Evolutionary conservation across 2,113 vertebrate genomes (phyloP).

Genomic region (Atractosteus spatula): DNA sequence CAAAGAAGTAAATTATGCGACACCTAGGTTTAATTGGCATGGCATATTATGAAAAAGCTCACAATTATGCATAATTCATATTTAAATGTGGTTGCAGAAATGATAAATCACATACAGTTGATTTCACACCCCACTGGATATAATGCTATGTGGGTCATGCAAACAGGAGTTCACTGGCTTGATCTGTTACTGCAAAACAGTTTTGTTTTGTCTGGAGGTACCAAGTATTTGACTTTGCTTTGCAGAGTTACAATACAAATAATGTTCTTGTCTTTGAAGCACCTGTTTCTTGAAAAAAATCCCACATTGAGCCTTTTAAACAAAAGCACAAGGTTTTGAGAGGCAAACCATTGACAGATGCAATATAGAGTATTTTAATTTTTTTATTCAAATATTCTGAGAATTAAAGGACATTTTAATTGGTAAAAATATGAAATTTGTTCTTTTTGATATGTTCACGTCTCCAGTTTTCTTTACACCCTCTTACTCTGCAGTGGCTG

Average conservation of each 20-base stretch:
- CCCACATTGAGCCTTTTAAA: no score
- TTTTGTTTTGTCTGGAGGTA: conserved; percentile 39
- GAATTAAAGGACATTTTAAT: no score
- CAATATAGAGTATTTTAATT: no score
- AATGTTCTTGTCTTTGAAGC: neutral
- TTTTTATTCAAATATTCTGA: no score
- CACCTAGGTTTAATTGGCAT: conserved; percentile 55
- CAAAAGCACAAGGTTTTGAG: no score
- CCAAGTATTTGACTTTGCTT: conserved; percentile 8
- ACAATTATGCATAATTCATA: conserved; percentile 60
- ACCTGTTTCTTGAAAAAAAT: no score
- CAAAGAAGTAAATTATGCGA: conserved; percentile 19
- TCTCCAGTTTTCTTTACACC: no score
- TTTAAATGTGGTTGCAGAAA: conserved; percentile 47
- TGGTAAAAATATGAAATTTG: conserved; percentile 24
- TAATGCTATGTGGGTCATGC: conserved; percentile 55
- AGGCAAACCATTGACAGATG: no score
- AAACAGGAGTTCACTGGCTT: conserved; percentile 47
- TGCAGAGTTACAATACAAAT: conserved; percentile 4
- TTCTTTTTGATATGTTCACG: no score
- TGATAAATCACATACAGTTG: conserved; percentile 46
- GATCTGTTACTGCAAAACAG: conserved; percentile 53
- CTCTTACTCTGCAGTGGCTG: no score
- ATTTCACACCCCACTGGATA: conserved; percentile 49
- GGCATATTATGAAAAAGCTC: conserved; percentile 59